Evolutionary conservation across 2,888 invertebrate species (phyloP), one percentile per base, ranked within the genome.

Genomic region (Ariolimax columbianus): DNA sequence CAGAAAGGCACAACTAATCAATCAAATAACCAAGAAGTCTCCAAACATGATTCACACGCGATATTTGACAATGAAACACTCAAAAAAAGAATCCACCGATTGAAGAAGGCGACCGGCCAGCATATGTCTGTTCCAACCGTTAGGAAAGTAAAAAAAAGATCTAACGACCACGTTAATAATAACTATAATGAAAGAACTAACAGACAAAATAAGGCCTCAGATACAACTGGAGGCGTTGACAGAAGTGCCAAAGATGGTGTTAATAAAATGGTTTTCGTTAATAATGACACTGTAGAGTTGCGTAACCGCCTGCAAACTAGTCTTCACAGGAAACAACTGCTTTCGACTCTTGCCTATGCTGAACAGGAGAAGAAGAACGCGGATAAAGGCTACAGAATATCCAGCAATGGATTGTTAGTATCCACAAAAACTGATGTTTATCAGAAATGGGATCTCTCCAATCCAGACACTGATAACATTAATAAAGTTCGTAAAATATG

Each of bases 291-390:
- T 11, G 43, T n/a, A 47, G 73, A 73, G 11, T 14, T 73, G 14
- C 40, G 73, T 30, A 43, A 30, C 23, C 73, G 30, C 9, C 73
- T 73, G 11, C 73, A 73, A 47, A 0, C 0, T 9, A 73, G 73
- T 30, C 73, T 43, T 30, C 26, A 73, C 30, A 43, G 73, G 30
- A 26, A n/a, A 30, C 73, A 43, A 14, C 73, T 73, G 3, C 73
- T 43, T 0, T 36, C 43, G 3, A 73, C 73, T 26, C 30, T 73
- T 0, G 30, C 40, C 17, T n/a, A 14, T 30, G 47, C 43, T 11
- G 73, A 73, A 47, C 43, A 43, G 11, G 73, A 73, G 73, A 73
- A 43, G 47, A 43, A 73, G 47, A 30, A 47, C 26, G 73, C 43
- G 30, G 73, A 30, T 6, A 3, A 30, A 30, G 73, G 73, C 6